Evolutionary conservation across 2,888 invertebrate species (phyloP), one percentile per base, ranked within the genome.

Genomic region (Seira ritae): DNA sequence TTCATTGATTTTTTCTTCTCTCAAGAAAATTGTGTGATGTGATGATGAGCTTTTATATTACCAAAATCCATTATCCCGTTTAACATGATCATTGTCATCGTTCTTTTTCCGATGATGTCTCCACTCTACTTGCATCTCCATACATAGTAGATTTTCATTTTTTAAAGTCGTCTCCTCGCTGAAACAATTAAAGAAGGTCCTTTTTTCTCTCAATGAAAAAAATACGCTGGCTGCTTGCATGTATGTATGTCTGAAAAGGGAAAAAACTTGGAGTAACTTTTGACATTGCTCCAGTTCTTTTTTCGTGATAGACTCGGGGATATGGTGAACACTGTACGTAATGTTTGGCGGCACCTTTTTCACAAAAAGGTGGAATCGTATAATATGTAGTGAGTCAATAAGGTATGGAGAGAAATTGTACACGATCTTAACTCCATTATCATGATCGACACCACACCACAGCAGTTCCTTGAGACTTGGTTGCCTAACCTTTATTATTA

Each of bases 1-100:
- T 72, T 72, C 50, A 55, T 70, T 70, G 22, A 70, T 46, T 62
- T 15, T 62, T 62, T 8, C n/a, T n/a, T n/a, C n/a, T n/a, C n/a
- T 62, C 3, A 50, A 50, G 50, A 50, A 31, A 31, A 31, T 31
- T 50, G 50, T n/a, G 50, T n/a, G 42, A 42, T 42, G 42, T 71
- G n/a, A 67, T 1, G 76, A 22, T 76, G 60, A 20, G 55, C 46
- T 50, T 50, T 68, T 37, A 55, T 77, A 77, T 70, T 65, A 78
- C 78, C 22, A 78, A 78, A 78, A 78, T 78, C 78, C 78, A 78
- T 78, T 78, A 78, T 46, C 75, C 50, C 12, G 31, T 60, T 24
- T 20, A 24, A 76, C 68, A 68, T 31, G 65, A 8, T 71, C 37
- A 20, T 55, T 76, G 76, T 62, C 77, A 62, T 42, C 46, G 42